Evolutionary conservation across 2,113 vertebrate species (phyloP).

Genomic region (Ciconia maguari): DNA sequence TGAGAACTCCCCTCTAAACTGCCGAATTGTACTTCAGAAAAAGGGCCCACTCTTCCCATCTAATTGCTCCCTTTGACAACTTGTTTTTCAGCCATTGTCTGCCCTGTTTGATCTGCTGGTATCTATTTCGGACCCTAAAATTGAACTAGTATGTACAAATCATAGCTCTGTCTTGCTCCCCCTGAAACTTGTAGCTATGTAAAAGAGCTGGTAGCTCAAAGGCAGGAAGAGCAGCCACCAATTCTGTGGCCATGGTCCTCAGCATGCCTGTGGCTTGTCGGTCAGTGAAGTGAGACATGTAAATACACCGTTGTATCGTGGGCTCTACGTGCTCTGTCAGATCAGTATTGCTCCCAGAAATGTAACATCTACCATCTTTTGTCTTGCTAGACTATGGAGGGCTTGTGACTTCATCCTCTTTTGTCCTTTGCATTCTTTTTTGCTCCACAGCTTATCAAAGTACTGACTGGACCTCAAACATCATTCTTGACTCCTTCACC

Average conservation of each 20-base stretch:
- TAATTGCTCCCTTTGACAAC: background rate
- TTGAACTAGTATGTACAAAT: background rate
- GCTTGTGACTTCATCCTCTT: background rate
- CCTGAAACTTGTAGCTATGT: background rate
- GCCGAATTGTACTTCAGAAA: background rate
- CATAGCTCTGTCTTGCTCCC: background rate
- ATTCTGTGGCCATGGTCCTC: background rate
- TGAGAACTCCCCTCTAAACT: background rate
- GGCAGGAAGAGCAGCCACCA: background rate
- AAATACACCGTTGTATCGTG: accelerated
- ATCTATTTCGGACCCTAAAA: background rate
- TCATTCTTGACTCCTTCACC: background rate
- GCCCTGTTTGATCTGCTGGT: background rate
- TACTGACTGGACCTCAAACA: background rate
- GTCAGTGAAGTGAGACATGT: background rate
- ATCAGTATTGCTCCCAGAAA: background rate
- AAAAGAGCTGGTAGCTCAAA: background rate
- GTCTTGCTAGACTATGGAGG: background rate
- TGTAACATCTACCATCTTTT: background rate
- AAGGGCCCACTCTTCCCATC: background rate
- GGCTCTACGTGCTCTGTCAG: background rate
- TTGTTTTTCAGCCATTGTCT: background rate
- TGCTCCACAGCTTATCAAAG: background rate
- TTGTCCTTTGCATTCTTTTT: background rate
- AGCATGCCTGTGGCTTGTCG: background rate